Percentiles rank a stretch among this genome's conserved stretches.
Evolutionary conservation across 2,888 invertebrate genomes (phyloP).

Genomic region (Cistogaster globosa): DNA sequence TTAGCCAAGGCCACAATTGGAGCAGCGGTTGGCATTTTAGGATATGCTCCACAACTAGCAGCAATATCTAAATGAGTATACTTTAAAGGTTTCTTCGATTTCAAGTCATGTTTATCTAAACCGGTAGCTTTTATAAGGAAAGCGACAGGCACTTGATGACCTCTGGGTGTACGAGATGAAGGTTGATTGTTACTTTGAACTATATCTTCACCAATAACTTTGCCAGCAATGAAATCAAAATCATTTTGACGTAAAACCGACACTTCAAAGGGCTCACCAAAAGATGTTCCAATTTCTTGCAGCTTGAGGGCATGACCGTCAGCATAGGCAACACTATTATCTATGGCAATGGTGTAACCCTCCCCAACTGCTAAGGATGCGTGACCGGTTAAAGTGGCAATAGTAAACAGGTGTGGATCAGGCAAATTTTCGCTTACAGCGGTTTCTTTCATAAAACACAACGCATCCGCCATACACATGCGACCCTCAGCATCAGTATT

Average conservation of each 20-base stretch:
- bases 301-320: conserved; percentile 83
- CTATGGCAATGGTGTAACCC: conserved; percentile 90
- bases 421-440: conserved; percentile 86
- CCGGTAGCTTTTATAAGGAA: conserved; percentile 93
- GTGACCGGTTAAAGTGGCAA: conserved; percentile 96
- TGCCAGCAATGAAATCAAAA: conserved; percentile 86
- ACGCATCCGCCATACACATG: conserved; percentile 95
- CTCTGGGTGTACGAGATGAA: conserved; percentile 88
- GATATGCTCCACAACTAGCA: conserved; percentile 88
- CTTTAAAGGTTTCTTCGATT: conserved; percentile 87
- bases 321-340: conserved; percentile 89
- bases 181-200: conserved; percentile 89
- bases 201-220: conserved; percentile 92
- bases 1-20: conserved; percentile 89
- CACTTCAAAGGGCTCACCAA: conserved; percentile 91
- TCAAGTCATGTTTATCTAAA: conserved; percentile 89
- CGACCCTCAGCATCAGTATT: conserved; percentile 98
- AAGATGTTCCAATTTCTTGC: conserved; percentile 79
- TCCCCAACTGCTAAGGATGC: conserved; percentile 87
- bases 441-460: conserved; percentile 88
- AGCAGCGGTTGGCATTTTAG: conserved; percentile 89
- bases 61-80: conserved; percentile 94
- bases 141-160: conserved; percentile 93
- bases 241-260: conserved; percentile 90
- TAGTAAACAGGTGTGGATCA: conserved; percentile 93